These are phyloP conservation scores for Semibalanus balanoides DNA, from an alignment of 1,140 invertebrate genomes.

Conservation along the genomic window DNA sequence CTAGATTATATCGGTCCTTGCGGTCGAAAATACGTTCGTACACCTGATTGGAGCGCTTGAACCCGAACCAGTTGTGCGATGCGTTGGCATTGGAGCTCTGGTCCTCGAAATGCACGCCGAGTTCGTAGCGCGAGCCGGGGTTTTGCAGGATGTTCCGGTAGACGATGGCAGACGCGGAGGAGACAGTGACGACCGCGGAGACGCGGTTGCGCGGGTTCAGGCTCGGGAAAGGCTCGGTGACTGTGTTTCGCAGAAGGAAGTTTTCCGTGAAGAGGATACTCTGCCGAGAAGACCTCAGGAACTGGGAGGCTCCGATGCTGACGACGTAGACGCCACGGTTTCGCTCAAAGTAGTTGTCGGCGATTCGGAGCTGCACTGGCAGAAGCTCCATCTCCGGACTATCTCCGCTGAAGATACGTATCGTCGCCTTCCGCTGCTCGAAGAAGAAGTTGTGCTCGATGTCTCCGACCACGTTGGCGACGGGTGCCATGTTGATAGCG, in stretches of 20 bases:
- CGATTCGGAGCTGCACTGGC: conserved; percentile 43
- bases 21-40: conserved; percentile 62
- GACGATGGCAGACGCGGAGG: conserved; percentile 69
- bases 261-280: conserved; percentile 75
- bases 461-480: conserved; percentile 58
- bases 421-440: conserved; percentile 60
- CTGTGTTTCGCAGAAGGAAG: conserved; percentile 67
- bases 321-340: conserved; percentile 78
- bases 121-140: conserved; percentile 74
- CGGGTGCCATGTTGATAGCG: conserved; percentile 62
- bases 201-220: conserved; percentile 74
- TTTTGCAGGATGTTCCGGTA: conserved; percentile 88
- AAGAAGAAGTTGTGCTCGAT: conserved; percentile 81
- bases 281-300: conserved; percentile 44
- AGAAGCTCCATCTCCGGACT: neutral
- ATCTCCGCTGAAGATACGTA: conserved; percentile 78
- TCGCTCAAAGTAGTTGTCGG: conserved; percentile 73
- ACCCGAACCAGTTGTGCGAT: conserved; percentile 85
- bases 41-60: conserved; percentile 54
- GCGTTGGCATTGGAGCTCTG: conserved; percentile 88
- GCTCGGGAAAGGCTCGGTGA: conserved; percentile 66
- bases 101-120: conserved; percentile 86
- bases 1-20: conserved; percentile 81
- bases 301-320: conserved; percentile 44
- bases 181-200: conserved; percentile 75